Evolutionary conservation across 2,113 vertebrate genomes (phyloP).

Genomic region (Copsychus sechellarum): DNA sequence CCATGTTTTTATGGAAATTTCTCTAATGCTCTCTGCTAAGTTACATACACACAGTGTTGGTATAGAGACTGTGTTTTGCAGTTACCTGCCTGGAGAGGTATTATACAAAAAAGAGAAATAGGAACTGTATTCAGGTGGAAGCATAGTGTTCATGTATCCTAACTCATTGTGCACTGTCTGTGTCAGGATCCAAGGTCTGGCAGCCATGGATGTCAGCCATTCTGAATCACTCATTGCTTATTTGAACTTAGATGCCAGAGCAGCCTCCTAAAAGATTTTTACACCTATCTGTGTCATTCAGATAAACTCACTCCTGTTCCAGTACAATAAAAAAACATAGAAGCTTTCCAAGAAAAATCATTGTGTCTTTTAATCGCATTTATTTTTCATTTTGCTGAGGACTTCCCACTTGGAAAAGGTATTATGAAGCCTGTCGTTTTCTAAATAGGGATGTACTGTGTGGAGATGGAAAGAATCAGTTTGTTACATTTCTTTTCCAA

Average conservation of each 20-base stretch:
- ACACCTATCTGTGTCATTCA: slow-evolving; percentile 23
- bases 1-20: neutral
- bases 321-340: slow-evolving; percentile 1
- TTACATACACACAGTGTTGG: accelerated
- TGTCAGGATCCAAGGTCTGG: neutral
- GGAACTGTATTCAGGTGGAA: neutral
- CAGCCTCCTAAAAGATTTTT: slow-evolving; percentile 16
- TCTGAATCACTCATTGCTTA: neutral
- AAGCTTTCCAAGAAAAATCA: slow-evolving; percentile 47
- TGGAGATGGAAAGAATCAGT: neutral
- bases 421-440: slow-evolving; percentile 12
- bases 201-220: neutral
- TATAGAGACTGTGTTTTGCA: neutral
- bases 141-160: neutral
- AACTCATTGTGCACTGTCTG: neutral
- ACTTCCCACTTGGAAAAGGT: slow-evolving; percentile 12
- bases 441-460: neutral
- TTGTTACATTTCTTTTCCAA: slow-evolving; percentile 30
- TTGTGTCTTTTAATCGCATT: neutral
- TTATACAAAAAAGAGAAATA: neutral
- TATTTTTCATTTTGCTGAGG: slow-evolving; percentile 34
- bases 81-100: neutral
- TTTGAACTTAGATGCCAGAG: slow-evolving; percentile 18
- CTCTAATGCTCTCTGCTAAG: neutral
- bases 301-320: slow-evolving; percentile 46